Conservation (phyloP, 2,797 vertebrate species). For the Myotis planiceps region DNA sequence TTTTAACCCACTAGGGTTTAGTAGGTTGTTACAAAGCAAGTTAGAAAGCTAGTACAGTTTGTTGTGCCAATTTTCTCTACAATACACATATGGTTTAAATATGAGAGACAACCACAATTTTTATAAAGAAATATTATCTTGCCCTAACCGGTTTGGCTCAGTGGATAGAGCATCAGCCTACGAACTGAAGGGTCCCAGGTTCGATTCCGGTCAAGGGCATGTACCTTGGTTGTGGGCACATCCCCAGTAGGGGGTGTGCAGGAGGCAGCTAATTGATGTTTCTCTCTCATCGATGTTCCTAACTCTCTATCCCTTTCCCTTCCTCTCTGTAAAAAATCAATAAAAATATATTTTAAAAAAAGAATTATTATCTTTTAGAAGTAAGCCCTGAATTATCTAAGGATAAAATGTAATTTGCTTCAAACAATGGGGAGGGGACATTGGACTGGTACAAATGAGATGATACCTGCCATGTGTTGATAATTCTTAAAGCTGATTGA, state of each 20-base stretch:
- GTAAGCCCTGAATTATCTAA: background rate
- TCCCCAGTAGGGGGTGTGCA: too few relatives aligned
- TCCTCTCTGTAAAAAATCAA: too few relatives aligned
- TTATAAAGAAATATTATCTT: background rate
- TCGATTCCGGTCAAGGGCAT: too few relatives aligned
- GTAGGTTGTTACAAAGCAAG: background rate
- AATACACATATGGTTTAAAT: background rate
- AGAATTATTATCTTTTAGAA: background rate
- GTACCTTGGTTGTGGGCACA: too few relatives aligned
- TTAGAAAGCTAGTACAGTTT: background rate
- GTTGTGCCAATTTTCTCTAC: background rate
- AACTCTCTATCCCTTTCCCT: too few relatives aligned
- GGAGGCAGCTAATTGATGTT: too few relatives aligned
- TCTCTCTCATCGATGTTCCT: too few relatives aligned
- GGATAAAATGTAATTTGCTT: constrained; percentile 4
- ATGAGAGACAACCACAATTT: background rate
- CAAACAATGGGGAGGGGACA: background rate
- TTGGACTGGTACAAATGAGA: background rate
- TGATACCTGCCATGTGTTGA: background rate
- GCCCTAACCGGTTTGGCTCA: too few relatives aligned
- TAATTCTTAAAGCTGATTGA: background rate
- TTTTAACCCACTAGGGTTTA: background rate
- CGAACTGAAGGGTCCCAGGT: too few relatives aligned
- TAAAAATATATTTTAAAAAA: too few relatives aligned
- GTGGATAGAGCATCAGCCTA: too few relatives aligned